Base-by-base conservation (phyloP, 64 coral and sea anemone species). In the Pocillopora verrucosa region DNA sequence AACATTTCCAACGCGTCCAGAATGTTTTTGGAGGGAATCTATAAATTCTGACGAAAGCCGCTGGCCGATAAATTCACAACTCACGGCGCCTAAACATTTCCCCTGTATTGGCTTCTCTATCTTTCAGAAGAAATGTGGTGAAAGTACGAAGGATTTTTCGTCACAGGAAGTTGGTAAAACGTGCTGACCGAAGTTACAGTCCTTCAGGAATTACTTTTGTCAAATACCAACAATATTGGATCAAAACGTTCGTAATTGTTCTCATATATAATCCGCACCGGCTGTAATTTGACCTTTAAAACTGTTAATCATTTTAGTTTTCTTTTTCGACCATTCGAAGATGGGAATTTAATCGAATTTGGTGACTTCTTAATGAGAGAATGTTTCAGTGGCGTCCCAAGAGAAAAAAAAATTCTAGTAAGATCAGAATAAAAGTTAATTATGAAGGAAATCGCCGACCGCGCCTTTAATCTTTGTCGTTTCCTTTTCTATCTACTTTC, bases 1-100 rank as follows among this genome's bases (percentile, higher is more conserved):
- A 4, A 34, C 61, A 84, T 57, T 16, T 72, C 3, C 26, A 5
- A 9, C 9, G 2, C 59, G 1, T 65, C 65, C 64, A 22, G 80
- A 65, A 79, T 79, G 57, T 83, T 72, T 85, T 85, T 85, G 64
- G 65, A 72, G 82, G 82, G 65, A 63, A 81, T 26, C 15, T 22
- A 62, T 64, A 61, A 19, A 56, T 70, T 84, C 61, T 56, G 4
- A 85, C 17, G 38, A 24, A 10, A 72, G 13, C 82, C 82, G 82
- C 82, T 85, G 82, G 65, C 13, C 63, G 20, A 10, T 25, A 72
- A 57, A 36, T 65, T 72, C 26, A 16, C 20, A 16, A 85, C 36
- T 70, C 64, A 65, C 65, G 25, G 58, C 79, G 59, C 26, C 19
- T 69, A 69, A 70, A 70, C 67, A 70, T 1, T 69, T 22, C 3